Conservation (phyloP, 2,888 invertebrate genomes). For the Eremobia ochroleuca region DNA sequence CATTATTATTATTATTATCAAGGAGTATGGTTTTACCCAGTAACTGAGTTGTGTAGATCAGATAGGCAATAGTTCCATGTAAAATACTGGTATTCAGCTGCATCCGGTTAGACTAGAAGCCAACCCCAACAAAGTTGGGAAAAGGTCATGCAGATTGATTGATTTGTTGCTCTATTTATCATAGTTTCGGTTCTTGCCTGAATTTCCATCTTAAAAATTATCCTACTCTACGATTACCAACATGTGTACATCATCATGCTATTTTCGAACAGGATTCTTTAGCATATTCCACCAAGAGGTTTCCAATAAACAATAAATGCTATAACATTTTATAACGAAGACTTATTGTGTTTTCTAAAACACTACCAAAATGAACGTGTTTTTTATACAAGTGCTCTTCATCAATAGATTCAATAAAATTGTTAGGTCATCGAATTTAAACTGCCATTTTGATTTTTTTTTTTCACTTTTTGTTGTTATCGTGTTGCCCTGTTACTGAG, state of each 20-base stretch:
- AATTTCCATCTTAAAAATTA: neutral
- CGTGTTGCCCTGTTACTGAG: too few relatives aligned
- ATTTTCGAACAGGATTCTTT: neutral
- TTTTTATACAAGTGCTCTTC: neutral
- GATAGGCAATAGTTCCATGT: neutral
- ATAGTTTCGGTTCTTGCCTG: neutral
- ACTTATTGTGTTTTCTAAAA: conserved; percentile 13
- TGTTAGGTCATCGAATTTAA: neutral
- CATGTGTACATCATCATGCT: too few relatives aligned
- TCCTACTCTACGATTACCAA: neutral
- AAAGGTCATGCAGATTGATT: neutral
- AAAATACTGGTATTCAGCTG: neutral
- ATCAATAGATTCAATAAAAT: conserved; percentile 1
- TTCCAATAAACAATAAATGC: neutral
- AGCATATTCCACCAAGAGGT: neutral
- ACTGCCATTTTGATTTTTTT: too few relatives aligned
- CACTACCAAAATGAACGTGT: neutral
- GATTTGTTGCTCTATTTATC: neutral
- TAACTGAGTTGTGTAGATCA: neutral
- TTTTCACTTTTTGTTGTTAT: too few relatives aligned
- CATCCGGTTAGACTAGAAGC: neutral
- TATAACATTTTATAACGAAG: neutral
- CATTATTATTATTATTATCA: too few relatives aligned
- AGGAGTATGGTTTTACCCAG: neutral
- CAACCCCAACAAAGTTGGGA: neutral